phyloP scores from a whole-genome alignment of 1,140 invertebrate genomes.

The Carposina sasakii region DNA sequence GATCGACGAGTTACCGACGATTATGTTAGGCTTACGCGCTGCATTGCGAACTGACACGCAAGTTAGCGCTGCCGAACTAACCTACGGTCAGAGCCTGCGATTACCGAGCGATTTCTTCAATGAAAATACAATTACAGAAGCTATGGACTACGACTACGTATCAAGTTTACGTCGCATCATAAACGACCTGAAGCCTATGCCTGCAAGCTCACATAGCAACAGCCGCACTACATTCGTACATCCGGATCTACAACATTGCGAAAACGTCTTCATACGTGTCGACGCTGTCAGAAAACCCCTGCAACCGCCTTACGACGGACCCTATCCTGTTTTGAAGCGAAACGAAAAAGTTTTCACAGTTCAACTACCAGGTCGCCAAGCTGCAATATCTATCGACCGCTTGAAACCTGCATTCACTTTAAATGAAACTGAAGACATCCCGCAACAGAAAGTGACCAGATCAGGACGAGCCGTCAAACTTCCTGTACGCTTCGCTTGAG shows the following conservation, averaged over 20 bases:
- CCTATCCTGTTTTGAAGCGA: constrained; percentile 20
- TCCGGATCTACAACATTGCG: constrained; percentile 18
- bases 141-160: too few species aligned
- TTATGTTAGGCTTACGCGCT: constrained; percentile 37
- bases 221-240: constrained; percentile 28
- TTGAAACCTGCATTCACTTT: constrained; percentile 25
- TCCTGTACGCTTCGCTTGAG: too few species aligned
- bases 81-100: constrained; percentile 21
- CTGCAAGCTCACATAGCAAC: too few species aligned
- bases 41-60: constrained; percentile 21
- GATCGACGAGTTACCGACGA: constrained; percentile 36
- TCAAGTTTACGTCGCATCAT: too few species aligned
- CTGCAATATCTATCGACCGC: constrained; percentile 17
- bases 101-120: constrained; percentile 29
- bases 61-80: constrained; percentile 29
- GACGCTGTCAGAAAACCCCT: constrained; percentile 21
- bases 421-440: too few species aligned
- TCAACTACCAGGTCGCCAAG: constrained; percentile 10
- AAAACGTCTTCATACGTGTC: constrained; percentile 25
- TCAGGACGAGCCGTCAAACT: too few species aligned
- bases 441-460: too few species aligned
- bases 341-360: constrained; percentile 16
- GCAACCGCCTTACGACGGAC: constrained; percentile 26
- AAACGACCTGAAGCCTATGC: too few species aligned
- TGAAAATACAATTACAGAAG: too few species aligned